Percentiles rank a stretch among this genome's conserved stretches.
Conservation (phyloP, 2,797 vertebrate genomes). For the Picus viridis region DNA sequence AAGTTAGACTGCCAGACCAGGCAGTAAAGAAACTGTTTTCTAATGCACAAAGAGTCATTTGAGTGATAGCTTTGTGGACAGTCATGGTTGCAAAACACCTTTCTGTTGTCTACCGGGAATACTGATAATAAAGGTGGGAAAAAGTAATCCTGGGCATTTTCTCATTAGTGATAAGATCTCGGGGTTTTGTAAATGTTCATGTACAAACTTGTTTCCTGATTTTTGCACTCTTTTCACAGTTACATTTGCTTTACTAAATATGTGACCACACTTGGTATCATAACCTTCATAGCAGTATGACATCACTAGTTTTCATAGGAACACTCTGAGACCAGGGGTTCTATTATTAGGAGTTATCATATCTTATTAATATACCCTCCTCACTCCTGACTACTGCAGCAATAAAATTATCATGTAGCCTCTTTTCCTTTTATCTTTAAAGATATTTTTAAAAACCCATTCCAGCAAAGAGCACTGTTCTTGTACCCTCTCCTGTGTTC, state of each 20-base stretch:
- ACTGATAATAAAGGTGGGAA: background rate
- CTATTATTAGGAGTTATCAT: background rate
- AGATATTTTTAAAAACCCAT: background rate
- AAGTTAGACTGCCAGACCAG: background rate
- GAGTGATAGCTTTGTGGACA: background rate
- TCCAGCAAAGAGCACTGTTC: background rate
- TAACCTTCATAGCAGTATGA: background rate
- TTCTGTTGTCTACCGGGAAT: background rate
- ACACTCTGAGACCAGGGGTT: background rate
- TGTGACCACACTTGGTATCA: background rate
- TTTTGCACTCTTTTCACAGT: background rate
- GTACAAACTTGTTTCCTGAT: background rate
- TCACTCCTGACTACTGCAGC: background rate
- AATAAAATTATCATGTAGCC: background rate
- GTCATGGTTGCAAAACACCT: background rate
- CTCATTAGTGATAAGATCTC: background rate
- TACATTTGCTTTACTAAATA: background rate
- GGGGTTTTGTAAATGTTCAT: background rate
- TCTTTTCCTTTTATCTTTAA: background rate
- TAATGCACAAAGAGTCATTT: background rate
- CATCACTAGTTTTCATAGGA: background rate
- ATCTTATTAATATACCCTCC: background rate
- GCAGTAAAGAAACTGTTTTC: background rate
- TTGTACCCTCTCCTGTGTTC: background rate
- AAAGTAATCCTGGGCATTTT: background rate